Percentiles rank a stretch among this genome's conserved stretches.
phyloP scores from a whole-genome alignment of 2,797 vertebrate species.

The Poeciliopsis gracilis region DNA sequence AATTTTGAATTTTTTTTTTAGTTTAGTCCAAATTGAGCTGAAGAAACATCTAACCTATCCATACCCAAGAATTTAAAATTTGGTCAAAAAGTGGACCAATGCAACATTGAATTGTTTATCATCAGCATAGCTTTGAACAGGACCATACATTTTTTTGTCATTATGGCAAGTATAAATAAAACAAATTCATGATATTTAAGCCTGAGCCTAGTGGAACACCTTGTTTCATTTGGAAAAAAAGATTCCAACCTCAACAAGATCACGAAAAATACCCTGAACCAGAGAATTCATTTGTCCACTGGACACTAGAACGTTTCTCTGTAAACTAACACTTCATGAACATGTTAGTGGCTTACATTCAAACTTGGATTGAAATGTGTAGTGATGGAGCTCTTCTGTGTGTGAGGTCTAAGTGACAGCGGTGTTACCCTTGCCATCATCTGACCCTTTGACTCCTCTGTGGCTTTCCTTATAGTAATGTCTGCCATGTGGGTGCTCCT shows the following conservation, averaged over 20 bases:
- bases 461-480: constrained; percentile 42
- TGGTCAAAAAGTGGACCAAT: neutral
- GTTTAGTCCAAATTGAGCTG: neutral
- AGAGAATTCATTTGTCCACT: neutral
- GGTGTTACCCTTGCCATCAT: constrained; percentile 22
- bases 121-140: neutral
- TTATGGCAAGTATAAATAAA: neutral
- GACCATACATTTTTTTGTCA: neutral
- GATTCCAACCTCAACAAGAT: neutral
- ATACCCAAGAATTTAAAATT: neutral
- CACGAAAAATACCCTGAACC: neutral
- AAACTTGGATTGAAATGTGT: neutral
- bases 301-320: neutral
- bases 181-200: neutral
- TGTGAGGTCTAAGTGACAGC: constrained; percentile 27
- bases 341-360: neutral
- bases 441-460: constrained; percentile 50
- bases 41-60: neutral
- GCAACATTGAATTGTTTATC: neutral
- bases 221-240: neutral
- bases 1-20: no score
- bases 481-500: constrained; percentile 8
- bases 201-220: neutral
- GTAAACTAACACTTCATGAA: neutral
- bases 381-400: neutral